Conservation (phyloP, 2,113 vertebrate genomes). For the Sylvilagus bachmani region DNA sequence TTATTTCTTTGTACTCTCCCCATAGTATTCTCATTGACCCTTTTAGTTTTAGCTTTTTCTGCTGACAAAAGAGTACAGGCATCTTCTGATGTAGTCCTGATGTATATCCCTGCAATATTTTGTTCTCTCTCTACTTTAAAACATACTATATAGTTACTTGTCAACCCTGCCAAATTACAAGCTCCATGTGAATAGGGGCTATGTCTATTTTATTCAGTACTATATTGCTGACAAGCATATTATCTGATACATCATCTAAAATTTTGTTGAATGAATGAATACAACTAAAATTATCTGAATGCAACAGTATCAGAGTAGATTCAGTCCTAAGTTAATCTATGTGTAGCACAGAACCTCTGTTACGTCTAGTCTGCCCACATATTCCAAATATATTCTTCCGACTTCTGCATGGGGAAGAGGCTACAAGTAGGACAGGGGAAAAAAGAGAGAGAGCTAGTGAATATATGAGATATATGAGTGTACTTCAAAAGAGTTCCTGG, state of each 20-base stretch:
- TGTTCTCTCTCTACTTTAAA: slow-evolving; percentile 27
- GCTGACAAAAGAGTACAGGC: not conserved
- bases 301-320: not conserved
- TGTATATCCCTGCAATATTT: not conserved
- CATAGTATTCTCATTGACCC: not conserved
- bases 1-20: not conserved
- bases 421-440: not conserved
- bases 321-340: not conserved
- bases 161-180: not conserved
- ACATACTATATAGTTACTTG: not conserved
- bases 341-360: not conserved
- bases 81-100: not conserved
- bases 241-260: not conserved
- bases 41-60: not conserved
- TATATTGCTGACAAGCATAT: not conserved
- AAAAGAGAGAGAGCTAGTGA: not conserved
- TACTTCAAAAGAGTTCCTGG: no score
- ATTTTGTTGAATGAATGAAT: not conserved
- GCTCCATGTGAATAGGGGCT: not conserved
- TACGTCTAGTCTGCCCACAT: not conserved
- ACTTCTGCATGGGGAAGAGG: not conserved
- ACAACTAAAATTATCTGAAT: not conserved
- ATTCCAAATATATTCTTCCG: not conserved
- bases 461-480: not conserved
- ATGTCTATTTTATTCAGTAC: not conserved